These are phyloP conservation scores for Norana najaformis DNA, from an alignment of 2,888 invertebrate genomes.

Conservation along the genomic window DNA sequence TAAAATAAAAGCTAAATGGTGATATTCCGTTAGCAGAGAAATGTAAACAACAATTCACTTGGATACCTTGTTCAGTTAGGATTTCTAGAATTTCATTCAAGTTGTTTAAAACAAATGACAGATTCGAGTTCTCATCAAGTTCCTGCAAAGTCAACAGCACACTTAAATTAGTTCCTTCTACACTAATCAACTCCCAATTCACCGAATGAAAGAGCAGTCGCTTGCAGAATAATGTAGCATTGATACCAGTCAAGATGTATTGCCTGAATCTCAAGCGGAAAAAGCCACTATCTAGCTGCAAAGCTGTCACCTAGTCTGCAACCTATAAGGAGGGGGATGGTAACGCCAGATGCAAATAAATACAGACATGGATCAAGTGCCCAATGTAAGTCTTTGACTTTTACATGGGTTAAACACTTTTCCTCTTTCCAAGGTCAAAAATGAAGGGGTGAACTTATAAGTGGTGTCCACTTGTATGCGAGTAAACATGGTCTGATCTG, in stretches of 20 bases:
- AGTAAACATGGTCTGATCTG: too few species aligned
- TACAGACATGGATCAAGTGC: too few species aligned
- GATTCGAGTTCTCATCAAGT: slow-evolving; percentile 61
- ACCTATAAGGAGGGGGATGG: too few species aligned
- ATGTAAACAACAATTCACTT: not conserved
- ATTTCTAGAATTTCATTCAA: slow-evolving; percentile 60
- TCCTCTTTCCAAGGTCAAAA: too few species aligned
- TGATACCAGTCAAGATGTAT: not conserved
- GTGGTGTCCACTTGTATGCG: too few species aligned
- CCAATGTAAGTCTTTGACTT: too few species aligned
- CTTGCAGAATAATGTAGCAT: not conserved
- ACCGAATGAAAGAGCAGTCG: not conserved
- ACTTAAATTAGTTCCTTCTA: not conserved
- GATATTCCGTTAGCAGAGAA: not conserved
- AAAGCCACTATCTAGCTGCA: not conserved
- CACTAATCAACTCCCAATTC: not conserved
- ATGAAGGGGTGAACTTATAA: too few species aligned
- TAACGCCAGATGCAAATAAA: too few species aligned
- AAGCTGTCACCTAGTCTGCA: not conserved
- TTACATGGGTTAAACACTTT: too few species aligned
- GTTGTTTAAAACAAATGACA: slow-evolving; percentile 59
- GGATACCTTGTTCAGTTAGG: slow-evolving; percentile 56
- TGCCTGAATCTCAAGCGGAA: not conserved
- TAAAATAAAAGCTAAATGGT: not conserved
- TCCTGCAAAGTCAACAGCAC: slow-evolving; percentile 48